Evolutionary conservation across 1,140 invertebrate species (phyloP), one percentile per base, ranked within the genome.

Genomic region (Anastrepha obliqua): DNA sequence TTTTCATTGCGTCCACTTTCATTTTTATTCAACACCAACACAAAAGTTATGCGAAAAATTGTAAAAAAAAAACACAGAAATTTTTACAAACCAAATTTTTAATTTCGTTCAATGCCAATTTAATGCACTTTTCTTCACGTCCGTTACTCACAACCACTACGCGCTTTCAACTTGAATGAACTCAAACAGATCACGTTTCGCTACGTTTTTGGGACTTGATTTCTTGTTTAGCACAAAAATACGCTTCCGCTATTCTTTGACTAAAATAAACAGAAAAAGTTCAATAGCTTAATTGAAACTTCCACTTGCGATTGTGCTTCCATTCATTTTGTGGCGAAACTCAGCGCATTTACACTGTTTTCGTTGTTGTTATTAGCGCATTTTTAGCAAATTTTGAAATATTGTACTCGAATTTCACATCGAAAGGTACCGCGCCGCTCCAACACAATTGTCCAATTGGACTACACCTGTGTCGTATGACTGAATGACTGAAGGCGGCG

Each of bases 101-200:
- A 29, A 29, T 44, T 17, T n/a, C 39, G 15, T 47, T 47, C 42
- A 74, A 74, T 74, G 67, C 44, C 47, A 55, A 47, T 74, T 74
- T 74, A 74, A 47, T n/a, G 17, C 74, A 81, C 74, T 81, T 81
- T 29, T 55, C 20, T 42, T 42, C 39, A 47, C 13, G n/a, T 3
- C 74, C 51, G 51, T 29, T 29, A 74, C 44, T 42, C 70, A 20
- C 15, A 55, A 70, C 6, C 17, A 55, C 67, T 29, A 5, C 13
- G 55, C 8, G 42, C 20, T 55, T 81, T 20, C 47, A n/a, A 81
- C 5, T 29, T 42, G 44, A 55, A 81, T 81, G 20, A 81, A 81
- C 17, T 55, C 47, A 81, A n/a, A 81, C 74, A 55, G 74, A 81
- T 81, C 74, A 81, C 74, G 74, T 81, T 81, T 81, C 74, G 5